Evolutionary conservation across 2,113 vertebrate genomes (phyloP), one percentile per base, ranked within the genome.

Genomic region (Cebidichthys violaceus): DNA sequence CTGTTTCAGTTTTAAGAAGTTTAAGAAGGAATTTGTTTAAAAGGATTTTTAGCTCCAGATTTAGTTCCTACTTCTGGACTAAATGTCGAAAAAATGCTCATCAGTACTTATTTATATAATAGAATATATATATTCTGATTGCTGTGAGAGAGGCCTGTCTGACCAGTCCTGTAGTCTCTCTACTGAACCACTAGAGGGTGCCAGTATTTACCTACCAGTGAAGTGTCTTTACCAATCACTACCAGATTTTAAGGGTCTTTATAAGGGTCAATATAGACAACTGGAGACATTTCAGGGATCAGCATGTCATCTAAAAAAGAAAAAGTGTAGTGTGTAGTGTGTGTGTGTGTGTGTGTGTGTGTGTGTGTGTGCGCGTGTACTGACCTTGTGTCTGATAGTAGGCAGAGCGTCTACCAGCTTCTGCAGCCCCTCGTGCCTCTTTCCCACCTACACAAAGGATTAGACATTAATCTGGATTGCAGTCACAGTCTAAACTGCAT

Each of bases 331-430:
- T 50, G 37, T 17, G 22, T 54, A n/a, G 39, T 27, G 47, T 35
- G 65, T 43, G 59, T 33, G n/a, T 41, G 59, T 45, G 55, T 50
- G 50, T 50, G 17, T 50, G 29, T 29, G 27, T 18, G 22, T 17
- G 7, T 2, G 22, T 39, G 43, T 22, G 35, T 43, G 11, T 29
- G 69, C 22, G 45, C 18, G 9, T 33, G 41, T 0, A 70, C 75
- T 88, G 55, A 99, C 98, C 95, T 99, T 99, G 93, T 99, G 97
- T 88, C 97, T 96, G 87, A 99, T 95, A 1, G 96, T 95, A 27
- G 98, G 98, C 81, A 99, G 94, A 24, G 95, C 95, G 59, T 98
- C 97, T 1, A 99, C 97, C 90, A 99, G 88, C 64, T 96, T 97
- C 96, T 99, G 98, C 74, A 99, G 94, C 65, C 97, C 97, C 57